Percentiles rank a stretch among this genome's conserved stretches.
Conservation (phyloP, 2,888 invertebrate genomes). For the Spodoptera exigua region DNA sequence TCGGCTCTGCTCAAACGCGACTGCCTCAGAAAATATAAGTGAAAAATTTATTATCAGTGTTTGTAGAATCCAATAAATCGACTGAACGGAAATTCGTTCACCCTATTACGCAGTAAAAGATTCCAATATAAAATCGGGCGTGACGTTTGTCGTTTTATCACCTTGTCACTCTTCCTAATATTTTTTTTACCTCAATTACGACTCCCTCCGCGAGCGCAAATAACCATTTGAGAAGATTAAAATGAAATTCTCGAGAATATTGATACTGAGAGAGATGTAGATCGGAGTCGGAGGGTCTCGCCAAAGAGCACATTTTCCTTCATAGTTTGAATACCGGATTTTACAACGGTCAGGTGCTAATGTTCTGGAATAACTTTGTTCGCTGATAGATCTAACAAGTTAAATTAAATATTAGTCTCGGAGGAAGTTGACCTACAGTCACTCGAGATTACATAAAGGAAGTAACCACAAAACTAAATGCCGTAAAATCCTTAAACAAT, state of each 20-base stretch:
- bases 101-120: constrained; percentile 81
- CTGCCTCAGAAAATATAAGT: constrained; percentile 42
- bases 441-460: constrained; percentile 16
- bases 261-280: constrained; percentile 69
- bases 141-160: constrained; percentile 85
- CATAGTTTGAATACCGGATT: constrained; percentile 45
- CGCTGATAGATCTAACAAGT: constrained; percentile 26
- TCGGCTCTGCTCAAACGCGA: constrained; percentile 23
- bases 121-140: constrained; percentile 82
- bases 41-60: constrained; percentile 60
- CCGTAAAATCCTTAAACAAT: constrained; percentile 26
- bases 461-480: constrained; percentile 19
- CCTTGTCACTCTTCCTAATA: constrained; percentile 83
- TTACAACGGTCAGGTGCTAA: constrained; percentile 53
- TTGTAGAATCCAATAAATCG: constrained; percentile 73
- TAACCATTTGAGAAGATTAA: constrained; percentile 81
- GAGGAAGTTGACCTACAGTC: constrained; percentile 19
- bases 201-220: constrained; percentile 77
- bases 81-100: constrained; percentile 69
- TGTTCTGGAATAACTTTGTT: constrained; percentile 51
- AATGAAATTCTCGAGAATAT: constrained; percentile 79
- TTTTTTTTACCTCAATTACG: constrained; percentile 83
- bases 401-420: constrained; percentile 39
- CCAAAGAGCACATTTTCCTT: constrained; percentile 46
- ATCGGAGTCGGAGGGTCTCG: constrained; percentile 49